These are phyloP conservation scores for Poecile montanus DNA, from an alignment of 2,797 vertebrate species.

Conservation along the genomic window DNA sequence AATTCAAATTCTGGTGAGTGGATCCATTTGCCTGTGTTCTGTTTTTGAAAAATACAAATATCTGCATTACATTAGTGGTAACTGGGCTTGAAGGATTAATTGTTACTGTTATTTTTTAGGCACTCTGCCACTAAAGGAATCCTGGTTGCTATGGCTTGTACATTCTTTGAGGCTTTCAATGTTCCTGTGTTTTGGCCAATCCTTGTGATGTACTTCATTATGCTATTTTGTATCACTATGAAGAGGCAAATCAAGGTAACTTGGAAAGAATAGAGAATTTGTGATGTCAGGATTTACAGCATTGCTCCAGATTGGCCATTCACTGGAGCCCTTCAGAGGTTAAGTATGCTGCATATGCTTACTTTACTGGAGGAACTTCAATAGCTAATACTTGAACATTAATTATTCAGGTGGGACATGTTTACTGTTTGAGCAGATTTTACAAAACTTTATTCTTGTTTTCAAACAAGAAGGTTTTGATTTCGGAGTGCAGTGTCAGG, in stretches of 20 bases:
- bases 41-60: background rate
- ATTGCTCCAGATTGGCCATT: background rate
- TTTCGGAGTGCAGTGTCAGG: background rate
- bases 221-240: constrained; percentile 99
- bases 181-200: constrained; percentile 99
- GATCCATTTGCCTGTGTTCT: background rate
- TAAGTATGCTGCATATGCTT: background rate
- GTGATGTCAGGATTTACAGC: background rate
- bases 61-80: background rate
- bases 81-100: background rate
- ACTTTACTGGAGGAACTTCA: background rate
- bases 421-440: background rate
- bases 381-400: background rate
- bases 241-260: constrained; percentile 99
- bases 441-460: background rate
- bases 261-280: background rate
- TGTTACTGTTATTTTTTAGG: constrained; percentile 75
- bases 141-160: constrained; percentile 95
- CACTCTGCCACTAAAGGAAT: constrained; percentile 98
- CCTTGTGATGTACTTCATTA: constrained; percentile 99
- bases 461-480: background rate
- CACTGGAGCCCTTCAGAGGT: background rate
- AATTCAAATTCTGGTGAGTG: constrained; percentile 99
- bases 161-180: constrained; percentile 98
- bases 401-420: background rate